phyloP scores from a whole-genome alignment of 2,888 invertebrate species.

The Dromius quadrimaculatus region DNA sequence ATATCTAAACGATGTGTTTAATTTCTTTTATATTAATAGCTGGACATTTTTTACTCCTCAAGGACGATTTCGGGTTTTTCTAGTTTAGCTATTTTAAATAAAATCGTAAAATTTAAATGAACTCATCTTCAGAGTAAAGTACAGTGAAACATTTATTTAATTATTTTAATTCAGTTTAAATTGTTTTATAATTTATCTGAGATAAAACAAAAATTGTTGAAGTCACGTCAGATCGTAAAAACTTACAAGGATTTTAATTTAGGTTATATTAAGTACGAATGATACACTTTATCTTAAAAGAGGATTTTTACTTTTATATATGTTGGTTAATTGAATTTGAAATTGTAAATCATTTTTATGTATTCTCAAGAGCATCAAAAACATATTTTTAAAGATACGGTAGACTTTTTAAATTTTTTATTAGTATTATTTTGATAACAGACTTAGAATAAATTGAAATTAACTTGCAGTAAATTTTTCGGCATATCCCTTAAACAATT shows the following conservation, averaged over 20 bases:
- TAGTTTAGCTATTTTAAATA: conserved; percentile 21
- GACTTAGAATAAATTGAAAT: too few species aligned
- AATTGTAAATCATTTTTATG: neutral
- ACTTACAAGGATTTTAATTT: neutral
- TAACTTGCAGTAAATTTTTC: too few species aligned
- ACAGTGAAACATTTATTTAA: too few species aligned
- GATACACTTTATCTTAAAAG: neutral
- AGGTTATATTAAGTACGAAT: neutral
- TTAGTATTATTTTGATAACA: too few species aligned
- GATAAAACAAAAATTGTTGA: conserved; percentile 14
- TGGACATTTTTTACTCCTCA: conserved; percentile 1
- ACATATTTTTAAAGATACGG: too few species aligned
- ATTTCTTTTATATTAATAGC: conserved; percentile 21
- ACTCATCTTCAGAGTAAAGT: too few species aligned
- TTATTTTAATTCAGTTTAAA: too few species aligned
- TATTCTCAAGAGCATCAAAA: neutral
- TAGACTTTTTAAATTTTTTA: too few species aligned
- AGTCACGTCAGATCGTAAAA: conserved; percentile 10
- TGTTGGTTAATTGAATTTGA: neutral
- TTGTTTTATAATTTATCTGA: too few species aligned
- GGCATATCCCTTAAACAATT: too few species aligned
- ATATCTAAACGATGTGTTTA: neutral
- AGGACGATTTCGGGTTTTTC: conserved; percentile 3
- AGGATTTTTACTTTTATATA: neutral
- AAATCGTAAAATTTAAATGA: conserved; percentile 1